Conservation (phyloP, 2,888 invertebrate genomes). For the Campoletis raptor region DNA sequence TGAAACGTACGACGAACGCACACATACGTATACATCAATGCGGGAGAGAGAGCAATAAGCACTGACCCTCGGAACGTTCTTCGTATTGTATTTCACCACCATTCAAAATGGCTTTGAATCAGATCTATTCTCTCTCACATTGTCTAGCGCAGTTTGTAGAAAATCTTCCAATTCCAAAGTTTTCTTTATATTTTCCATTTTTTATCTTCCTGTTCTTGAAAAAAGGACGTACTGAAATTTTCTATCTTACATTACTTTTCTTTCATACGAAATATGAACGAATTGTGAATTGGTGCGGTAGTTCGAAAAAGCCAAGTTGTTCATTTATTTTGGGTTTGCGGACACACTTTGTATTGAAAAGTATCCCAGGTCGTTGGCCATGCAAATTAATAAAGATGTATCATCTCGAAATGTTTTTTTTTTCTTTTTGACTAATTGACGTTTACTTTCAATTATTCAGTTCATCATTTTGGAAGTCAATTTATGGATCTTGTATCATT, state of each 20-base stretch:
- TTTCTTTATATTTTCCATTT: background rate
- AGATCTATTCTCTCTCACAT: background rate
- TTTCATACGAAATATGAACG: background rate
- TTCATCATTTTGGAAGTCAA: background rate
- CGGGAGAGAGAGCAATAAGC: constrained; percentile 23
- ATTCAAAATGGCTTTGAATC: constrained; percentile 43
- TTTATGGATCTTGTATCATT: background rate
- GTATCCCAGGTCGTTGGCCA: background rate
- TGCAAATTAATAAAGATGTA: background rate
- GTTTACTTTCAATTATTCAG: background rate
- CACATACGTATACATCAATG: background rate
- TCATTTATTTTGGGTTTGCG: background rate
- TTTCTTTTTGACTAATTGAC: no score
- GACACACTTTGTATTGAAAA: background rate
- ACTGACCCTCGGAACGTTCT: constrained; percentile 51
- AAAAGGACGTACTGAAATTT: background rate
- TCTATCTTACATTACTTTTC: background rate
- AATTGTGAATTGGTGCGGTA: background rate
- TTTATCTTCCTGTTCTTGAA: background rate
- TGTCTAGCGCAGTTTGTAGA: constrained; percentile 26
- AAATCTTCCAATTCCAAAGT: constrained; percentile 35
- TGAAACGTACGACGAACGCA: constrained; percentile 2
- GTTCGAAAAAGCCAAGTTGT: background rate
- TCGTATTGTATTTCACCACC: constrained; percentile 41
- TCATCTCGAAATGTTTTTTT: no score